phyloP scores from a whole-genome alignment of 2,888 invertebrate genomes.

The Mimachlamys varia region DNA sequence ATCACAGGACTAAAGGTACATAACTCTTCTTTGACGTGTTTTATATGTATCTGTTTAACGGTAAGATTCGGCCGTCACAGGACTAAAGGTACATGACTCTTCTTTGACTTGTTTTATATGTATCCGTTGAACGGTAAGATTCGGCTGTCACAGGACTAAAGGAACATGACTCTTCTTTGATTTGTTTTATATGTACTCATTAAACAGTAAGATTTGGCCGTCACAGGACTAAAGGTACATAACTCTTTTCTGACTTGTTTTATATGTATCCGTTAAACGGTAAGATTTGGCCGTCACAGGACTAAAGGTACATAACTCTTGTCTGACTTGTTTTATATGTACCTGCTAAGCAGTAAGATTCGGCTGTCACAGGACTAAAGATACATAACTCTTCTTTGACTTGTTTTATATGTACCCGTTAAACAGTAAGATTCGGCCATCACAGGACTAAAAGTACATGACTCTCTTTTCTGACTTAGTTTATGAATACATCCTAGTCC shows the following conservation, averaged over 20 bases:
- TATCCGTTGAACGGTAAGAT: constrained; percentile 69
- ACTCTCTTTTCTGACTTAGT: background rate
- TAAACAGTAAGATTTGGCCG: too few relatives aligned
- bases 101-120: too few relatives aligned
- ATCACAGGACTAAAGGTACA: constrained; percentile 69
- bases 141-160: too few relatives aligned
- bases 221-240: constrained; percentile 67
- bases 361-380: constrained; percentile 73
- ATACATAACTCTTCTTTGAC: background rate
- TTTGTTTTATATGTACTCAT: too few relatives aligned
- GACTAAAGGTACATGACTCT: too few relatives aligned
- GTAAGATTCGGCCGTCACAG: too few relatives aligned
- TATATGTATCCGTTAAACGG: too few relatives aligned
- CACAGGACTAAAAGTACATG: constrained; percentile 66
- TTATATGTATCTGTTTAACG: too few relatives aligned
- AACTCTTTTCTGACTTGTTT: background rate
- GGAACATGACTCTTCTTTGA: too few relatives aligned
- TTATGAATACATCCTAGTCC: background rate
- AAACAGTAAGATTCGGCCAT: constrained; percentile 73
- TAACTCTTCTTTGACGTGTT: background rate
- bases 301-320: too few relatives aligned
- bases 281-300: too few relatives aligned
- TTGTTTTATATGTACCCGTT: background rate
- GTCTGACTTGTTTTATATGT: too few relatives aligned
- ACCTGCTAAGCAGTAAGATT: constrained; percentile 71